Percentiles rank a stretch among this genome's conserved stretches.
Conservation (phyloP, 1,140 invertebrate genomes). For the Fragariocoptes setiger region DNA sequence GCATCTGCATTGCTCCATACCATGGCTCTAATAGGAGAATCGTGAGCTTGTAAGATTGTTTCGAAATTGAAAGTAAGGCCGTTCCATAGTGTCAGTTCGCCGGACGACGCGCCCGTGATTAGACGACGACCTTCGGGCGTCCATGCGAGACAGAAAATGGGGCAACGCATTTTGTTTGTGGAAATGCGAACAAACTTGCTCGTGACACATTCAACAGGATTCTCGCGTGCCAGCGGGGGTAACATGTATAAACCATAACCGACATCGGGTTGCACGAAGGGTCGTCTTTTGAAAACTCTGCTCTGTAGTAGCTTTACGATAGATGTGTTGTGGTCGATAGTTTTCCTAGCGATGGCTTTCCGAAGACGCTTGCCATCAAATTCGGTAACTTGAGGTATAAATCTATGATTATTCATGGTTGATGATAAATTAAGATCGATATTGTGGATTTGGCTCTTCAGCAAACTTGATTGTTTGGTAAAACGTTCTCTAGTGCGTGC, state of each 20-base stretch:
- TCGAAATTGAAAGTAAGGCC: constrained; percentile 99
- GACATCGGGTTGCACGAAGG: constrained; percentile 58
- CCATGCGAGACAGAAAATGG: constrained; percentile 88
- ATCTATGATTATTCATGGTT: too few species aligned
- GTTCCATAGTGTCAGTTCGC: constrained; percentile 98
- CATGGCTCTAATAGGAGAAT: constrained; percentile 87
- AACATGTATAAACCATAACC: constrained; percentile 31
- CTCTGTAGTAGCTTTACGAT: constrained; percentile 66
- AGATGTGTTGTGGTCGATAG: constrained; percentile 89
- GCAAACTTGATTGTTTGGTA: too few species aligned
- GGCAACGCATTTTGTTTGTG: constrained; percentile 97
- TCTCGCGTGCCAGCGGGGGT: constrained; percentile 64
- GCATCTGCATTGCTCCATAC: constrained; percentile 95
- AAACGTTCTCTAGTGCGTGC: too few species aligned
- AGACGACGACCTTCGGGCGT: constrained; percentile 87
- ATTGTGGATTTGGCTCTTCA: too few species aligned
- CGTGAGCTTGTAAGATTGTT: constrained; percentile 97
- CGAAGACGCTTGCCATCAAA: constrained; percentile 79
- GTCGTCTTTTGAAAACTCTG: constrained; percentile 49
- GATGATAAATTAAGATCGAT: too few species aligned
- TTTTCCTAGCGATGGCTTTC: constrained; percentile 86
- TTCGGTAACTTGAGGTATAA: too few species aligned
- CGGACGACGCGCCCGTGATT: constrained; percentile 89
- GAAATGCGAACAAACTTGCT: constrained; percentile 85
- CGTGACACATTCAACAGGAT: constrained; percentile 84